Evolutionary conservation across 1,140 invertebrate genomes (phyloP).

Genomic region (Drosophila kohkoa): DNA sequence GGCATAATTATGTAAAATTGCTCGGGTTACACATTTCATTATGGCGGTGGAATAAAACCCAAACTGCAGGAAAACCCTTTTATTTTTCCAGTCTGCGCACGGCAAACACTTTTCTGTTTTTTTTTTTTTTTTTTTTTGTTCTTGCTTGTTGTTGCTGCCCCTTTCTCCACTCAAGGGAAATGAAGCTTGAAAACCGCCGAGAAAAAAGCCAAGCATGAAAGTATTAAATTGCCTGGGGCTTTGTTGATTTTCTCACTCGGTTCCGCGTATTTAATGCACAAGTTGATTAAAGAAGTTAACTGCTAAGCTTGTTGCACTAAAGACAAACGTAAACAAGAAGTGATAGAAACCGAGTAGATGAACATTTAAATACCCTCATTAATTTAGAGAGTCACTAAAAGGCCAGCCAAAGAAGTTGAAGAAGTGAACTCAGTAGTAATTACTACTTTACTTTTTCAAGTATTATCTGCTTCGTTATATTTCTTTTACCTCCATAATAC

Average conservation of each 20-base stretch:
- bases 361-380: slow-evolving; percentile 26
- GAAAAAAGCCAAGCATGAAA: slow-evolving; percentile 37
- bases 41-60: background rate
- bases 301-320: slow-evolving; percentile 44
- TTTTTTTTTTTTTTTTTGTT: too few species aligned
- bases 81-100: background rate
- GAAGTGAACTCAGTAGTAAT: background rate
- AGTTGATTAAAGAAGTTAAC: slow-evolving; percentile 27
- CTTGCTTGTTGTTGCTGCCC: background rate
- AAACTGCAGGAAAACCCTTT: slow-evolving; percentile 18
- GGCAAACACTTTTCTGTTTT: background rate
- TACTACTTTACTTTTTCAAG: background rate
- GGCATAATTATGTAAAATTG: slow-evolving; percentile 16
- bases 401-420: too few species aligned
- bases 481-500: too few species aligned
- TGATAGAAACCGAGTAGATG: background rate
- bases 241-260: slow-evolving; percentile 25
- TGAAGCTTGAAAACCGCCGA: slow-evolving; percentile 11
- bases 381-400: background rate
- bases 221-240: slow-evolving; percentile 37
- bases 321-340: slow-evolving; percentile 24
- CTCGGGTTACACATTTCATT: slow-evolving; percentile 9
- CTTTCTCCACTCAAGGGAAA: background rate
- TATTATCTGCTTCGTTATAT: background rate
- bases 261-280: slow-evolving; percentile 32